Conservation (phyloP, 2,113 vertebrate species). For the Rhipidura dahli region DNA sequence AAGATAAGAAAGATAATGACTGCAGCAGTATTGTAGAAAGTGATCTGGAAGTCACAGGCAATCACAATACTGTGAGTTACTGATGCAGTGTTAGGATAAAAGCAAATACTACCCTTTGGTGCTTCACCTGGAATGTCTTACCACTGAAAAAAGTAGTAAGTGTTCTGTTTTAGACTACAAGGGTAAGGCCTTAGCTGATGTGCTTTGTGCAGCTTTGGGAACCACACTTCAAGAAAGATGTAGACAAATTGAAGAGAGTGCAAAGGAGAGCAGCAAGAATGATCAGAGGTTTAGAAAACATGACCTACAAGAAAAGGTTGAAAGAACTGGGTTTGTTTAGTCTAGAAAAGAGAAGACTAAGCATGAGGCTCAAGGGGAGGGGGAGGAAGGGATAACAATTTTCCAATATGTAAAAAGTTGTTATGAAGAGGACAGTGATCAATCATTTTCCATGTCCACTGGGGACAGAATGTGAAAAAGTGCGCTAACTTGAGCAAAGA, state of each 20-base stretch:
- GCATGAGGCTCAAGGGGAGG: neutral
- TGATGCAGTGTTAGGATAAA: neutral
- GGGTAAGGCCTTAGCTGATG: neutral
- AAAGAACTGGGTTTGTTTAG: slow-evolving; percentile 63
- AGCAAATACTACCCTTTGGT: neutral
- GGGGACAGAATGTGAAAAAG: neutral
- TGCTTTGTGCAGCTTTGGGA: neutral
- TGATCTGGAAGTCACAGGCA: neutral
- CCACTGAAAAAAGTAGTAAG: neutral
- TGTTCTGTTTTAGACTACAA: neutral
- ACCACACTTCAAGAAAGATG: slow-evolving; percentile 27
- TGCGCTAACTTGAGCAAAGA: neutral
- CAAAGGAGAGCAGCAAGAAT: slow-evolving; percentile 53
- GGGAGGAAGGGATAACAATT: slow-evolving; percentile 46
- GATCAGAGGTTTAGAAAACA: slow-evolving; percentile 61
- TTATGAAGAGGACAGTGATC: slow-evolving; percentile 41
- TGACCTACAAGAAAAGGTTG: slow-evolving; percentile 62
- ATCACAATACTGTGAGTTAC: neutral
- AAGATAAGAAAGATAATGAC: neutral
- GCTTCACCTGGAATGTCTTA: neutral
- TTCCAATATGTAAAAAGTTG: slow-evolving; percentile 34
- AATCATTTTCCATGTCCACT: neutral
- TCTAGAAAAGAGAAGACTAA: slow-evolving; percentile 65
- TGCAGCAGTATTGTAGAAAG: neutral
- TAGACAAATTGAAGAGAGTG: slow-evolving; percentile 50